Percentiles rank a stretch among this genome's conserved stretches.
These are phyloP conservation scores for Stylophora pistillata DNA, from an alignment of 64 coral and sea anemone species.

Conservation along the genomic window DNA sequence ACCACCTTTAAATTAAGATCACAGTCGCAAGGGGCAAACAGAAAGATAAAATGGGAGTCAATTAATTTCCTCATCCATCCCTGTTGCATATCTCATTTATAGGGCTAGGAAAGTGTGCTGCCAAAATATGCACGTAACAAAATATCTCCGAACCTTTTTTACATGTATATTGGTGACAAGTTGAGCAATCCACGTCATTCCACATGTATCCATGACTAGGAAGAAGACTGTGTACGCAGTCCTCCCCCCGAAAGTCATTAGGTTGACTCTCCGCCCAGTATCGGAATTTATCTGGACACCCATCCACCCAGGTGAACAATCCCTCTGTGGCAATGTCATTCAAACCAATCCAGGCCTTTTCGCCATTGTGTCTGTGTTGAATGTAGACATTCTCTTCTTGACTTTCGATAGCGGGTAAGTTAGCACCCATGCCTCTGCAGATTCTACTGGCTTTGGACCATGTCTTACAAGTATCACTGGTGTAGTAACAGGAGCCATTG, in stretches of 20 bases:
- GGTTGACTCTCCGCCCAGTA: constrained; percentile 56
- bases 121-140: not conserved
- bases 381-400: constrained; percentile 69
- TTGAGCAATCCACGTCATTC: constrained; percentile 16
- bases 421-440: constrained; percentile 3
- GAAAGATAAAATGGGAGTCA: no score
- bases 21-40: no score
- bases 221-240: constrained; percentile 50
- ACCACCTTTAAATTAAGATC: no score
- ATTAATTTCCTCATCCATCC: no score
- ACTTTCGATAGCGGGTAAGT: constrained; percentile 47
- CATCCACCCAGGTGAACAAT: constrained; percentile 45
- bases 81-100: no score
- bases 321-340: constrained; percentile 67
- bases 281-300: constrained; percentile 18
- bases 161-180: constrained; percentile 34
- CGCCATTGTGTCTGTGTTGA: constrained; percentile 55
- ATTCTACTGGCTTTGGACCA: no score
- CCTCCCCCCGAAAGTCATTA: constrained; percentile 47
- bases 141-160: constrained; percentile 47
- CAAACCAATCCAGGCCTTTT: constrained; percentile 66
- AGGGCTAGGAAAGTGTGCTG: no score
- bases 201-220: constrained; percentile 23
- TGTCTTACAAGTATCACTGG: not conserved
- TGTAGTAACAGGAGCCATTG: constrained; percentile 46